Percentiles rank a stretch among this genome's conserved stretches.
Evolutionary conservation across 2,113 vertebrate genomes (phyloP).

Genomic region (Mustela lutreola): DNA sequence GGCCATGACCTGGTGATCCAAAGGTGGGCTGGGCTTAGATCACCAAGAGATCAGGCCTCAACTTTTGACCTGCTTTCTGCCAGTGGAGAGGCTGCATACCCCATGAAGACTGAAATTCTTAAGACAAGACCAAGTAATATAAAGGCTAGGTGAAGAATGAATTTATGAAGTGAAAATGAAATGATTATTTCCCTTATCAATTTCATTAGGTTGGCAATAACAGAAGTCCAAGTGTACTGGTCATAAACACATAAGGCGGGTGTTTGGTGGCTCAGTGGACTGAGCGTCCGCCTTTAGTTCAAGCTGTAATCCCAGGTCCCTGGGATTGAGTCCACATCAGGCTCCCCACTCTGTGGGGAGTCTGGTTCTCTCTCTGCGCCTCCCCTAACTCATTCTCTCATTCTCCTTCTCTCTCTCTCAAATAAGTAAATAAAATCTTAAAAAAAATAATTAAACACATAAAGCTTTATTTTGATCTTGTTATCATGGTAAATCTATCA

Average conservation of each 20-base stretch:
- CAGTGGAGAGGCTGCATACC: not conserved
- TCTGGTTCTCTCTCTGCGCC: not conserved
- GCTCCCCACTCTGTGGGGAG: too few species aligned
- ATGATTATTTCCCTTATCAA: not conserved
- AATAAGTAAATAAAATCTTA: not conserved
- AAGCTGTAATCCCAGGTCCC: too few species aligned
- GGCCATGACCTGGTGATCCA: not conserved
- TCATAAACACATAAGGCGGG: not conserved
- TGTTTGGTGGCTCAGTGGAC: not conserved
- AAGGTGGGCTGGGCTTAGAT: not conserved
- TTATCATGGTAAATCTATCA: not conserved
- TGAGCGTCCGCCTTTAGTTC: too few species aligned
- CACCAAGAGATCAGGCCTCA: not conserved
- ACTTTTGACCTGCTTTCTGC: not conserved
- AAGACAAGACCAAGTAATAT: not conserved
- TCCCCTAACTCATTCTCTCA: not conserved
- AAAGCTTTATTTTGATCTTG: not conserved
- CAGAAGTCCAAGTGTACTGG: not conserved
- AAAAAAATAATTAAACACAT: not conserved
- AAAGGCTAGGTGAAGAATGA: not conserved
- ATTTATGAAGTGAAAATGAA: constrained; percentile 43
- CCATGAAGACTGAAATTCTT: not conserved
- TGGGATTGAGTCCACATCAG: not conserved
- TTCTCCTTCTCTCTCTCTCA: not conserved
- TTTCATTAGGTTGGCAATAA: not conserved